Percentiles rank a stretch among this genome's conserved stretches.
These are phyloP conservation scores for Falco columbarius DNA, from an alignment of 2,797 vertebrate genomes.

Conservation along the genomic window DNA sequence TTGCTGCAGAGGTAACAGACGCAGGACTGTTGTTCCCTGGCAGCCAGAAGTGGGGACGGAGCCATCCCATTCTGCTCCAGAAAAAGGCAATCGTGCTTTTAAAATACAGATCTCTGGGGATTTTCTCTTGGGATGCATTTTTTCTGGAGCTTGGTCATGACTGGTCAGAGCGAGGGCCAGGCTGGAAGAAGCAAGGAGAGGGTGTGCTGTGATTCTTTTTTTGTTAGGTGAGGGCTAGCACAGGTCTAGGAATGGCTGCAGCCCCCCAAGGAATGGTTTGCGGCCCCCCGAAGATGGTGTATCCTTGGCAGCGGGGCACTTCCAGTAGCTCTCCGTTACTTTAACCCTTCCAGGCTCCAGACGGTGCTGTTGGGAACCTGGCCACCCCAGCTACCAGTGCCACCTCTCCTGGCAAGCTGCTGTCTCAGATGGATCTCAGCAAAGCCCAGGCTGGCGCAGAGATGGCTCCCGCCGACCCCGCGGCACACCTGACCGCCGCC, in stretches of 20 bases:
- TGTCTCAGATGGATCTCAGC: conserved; percentile 36
- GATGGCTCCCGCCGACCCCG: neutral
- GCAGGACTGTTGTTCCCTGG: neutral
- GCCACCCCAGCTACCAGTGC: neutral
- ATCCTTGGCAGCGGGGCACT: neutral
- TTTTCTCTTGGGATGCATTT: fast-evolving
- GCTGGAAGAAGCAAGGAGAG: neutral
- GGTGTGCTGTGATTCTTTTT: neutral
- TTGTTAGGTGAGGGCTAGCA: neutral
- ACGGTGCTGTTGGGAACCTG: conserved; percentile 2
- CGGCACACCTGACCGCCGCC: neutral
- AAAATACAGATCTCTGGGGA: neutral
- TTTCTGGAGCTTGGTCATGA: neutral
- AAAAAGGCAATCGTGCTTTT: neutral
- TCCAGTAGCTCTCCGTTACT: neutral
- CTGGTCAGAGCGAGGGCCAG: neutral
- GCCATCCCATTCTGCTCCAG: neutral
- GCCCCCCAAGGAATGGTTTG: no score
- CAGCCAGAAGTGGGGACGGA: neutral
- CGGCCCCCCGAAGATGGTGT: neutral
- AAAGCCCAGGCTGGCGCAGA: conserved; percentile 15
- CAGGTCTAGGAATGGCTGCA: neutral
- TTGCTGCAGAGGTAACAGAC: neutral
- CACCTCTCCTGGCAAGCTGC: conserved; percentile 45
- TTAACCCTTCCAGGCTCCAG: conserved; percentile 41